These are phyloP conservation scores for Mallotus villosus DNA, from an alignment of 2,797 vertebrate species.

Conservation along the genomic window DNA sequence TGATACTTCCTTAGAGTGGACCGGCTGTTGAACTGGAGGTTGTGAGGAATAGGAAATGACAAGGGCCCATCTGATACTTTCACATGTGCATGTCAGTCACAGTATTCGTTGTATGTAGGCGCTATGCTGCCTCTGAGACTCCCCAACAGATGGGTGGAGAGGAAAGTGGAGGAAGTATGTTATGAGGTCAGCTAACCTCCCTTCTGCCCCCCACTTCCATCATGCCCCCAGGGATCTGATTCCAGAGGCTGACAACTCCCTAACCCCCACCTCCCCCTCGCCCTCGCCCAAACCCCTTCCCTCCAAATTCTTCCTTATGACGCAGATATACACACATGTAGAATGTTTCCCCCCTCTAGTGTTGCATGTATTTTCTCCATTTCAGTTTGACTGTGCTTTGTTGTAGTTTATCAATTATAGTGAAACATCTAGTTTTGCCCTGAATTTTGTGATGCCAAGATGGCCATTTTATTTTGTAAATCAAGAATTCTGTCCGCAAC, in stretches of 20 bases:
- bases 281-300: not conserved
- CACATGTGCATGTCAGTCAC: not conserved
- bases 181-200: slow-evolving; percentile 17
- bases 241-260: not conserved
- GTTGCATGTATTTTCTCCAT: not conserved
- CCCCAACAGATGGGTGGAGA: slow-evolving; percentile 33
- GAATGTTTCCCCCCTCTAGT: not conserved
- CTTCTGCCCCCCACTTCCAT: no score
- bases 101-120: not conserved
- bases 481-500: not conserved
- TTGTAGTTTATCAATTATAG: no score
- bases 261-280: not conserved
- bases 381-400: no score
- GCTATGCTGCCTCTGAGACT: slow-evolving; percentile 7
- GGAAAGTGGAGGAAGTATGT: slow-evolving; percentile 29
- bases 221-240: not conserved
- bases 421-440: no score
- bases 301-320: not conserved
- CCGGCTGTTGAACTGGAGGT: no score
- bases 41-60: not conserved
- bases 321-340: not conserved
- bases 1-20: no score
- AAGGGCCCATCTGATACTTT: not conserved
- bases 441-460: no score
- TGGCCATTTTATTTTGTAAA: no score